Evolutionary conservation across 2,113 vertebrate species (phyloP).

Genomic region (Geococcyx californianus): DNA sequence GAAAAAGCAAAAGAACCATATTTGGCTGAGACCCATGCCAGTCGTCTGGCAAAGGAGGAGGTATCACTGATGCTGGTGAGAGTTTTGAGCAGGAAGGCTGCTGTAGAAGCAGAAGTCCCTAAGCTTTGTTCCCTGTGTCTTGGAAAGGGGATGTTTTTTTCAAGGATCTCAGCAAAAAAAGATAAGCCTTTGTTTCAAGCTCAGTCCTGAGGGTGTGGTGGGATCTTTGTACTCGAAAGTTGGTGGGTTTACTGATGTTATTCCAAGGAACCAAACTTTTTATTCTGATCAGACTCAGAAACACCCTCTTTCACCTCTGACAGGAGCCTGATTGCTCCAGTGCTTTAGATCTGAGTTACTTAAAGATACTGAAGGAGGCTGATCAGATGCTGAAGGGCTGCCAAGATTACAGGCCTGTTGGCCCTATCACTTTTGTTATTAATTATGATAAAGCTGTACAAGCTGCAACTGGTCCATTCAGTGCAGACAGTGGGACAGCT

Average conservation of each 20-base stretch:
- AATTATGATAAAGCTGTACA: constrained; percentile 61
- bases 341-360: constrained; percentile 56
- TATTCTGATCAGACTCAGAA: constrained; percentile 59
- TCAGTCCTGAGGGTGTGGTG: background rate
- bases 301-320: constrained; percentile 61
- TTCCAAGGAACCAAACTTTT: background rate
- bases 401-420: constrained; percentile 54
- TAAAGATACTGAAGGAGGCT: constrained; percentile 11
- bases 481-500: background rate
- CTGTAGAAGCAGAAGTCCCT: background rate
- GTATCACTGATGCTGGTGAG: fast-evolving
- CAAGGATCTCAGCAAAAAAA: fast-evolving
- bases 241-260: background rate
- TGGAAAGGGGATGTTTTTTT: background rate
- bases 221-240: background rate
- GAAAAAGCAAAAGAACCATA: background rate
- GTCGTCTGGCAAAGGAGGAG: background rate
- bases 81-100: background rate
- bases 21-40: background rate
- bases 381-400: constrained; percentile 65
- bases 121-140: background rate
- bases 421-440: constrained; percentile 52
- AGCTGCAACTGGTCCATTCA: constrained; percentile 20
- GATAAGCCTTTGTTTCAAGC: background rate
- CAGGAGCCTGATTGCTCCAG: constrained; percentile 62